Base-by-base conservation (phyloP, 2,797 vertebrate genomes). In the Poecilia gillii region DNA sequence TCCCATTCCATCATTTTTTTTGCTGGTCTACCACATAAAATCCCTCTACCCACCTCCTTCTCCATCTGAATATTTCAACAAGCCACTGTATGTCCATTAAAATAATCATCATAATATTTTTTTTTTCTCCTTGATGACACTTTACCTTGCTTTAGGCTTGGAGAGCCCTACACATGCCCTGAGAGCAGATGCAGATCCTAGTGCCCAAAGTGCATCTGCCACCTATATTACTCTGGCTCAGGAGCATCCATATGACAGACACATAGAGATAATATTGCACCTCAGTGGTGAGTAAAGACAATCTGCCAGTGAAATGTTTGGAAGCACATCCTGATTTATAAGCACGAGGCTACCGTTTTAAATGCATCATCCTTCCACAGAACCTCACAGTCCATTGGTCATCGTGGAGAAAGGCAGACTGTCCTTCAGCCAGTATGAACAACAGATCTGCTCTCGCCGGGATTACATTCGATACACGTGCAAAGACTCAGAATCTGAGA, bases 161-260 rank as follows among this genome's bases (percentile, higher is more conserved):
- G 98, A 99, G 90, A 99, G 98, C 83, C 97, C 98, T 0, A 97
- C 98, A 31, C 98, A 99, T 0, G 96, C 96, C 20, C 92, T 99
- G 81, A 96, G 97, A 82, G 98, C 97, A 0, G 98, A 99, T 0
- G 98, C 97, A 0, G 97, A 98, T 74, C 98, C 98, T 23, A 95
- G 96, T 51, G 98, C 98, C 86, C 96, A 95, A 86, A 99, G 97
- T 79, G 98, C 98, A 46, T 94, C 96, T 64, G 96, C 97, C 41
- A 97, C 97, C 55, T 97, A 97, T 73, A 97, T 99, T 94, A 99
- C 98, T 0, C 91, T 99, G 90, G 98, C 98, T 0, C 98, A 99
- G 91, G 96, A 96, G 80, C 97, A 99, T 91, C 87, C 73, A 0
- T 99, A 97, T 0, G 97, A 99, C 93, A 92, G 97, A 72, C 94